Evolutionary conservation across 2,113 vertebrate genomes (phyloP).

Genomic region (Polypterus senegalus): DNA sequence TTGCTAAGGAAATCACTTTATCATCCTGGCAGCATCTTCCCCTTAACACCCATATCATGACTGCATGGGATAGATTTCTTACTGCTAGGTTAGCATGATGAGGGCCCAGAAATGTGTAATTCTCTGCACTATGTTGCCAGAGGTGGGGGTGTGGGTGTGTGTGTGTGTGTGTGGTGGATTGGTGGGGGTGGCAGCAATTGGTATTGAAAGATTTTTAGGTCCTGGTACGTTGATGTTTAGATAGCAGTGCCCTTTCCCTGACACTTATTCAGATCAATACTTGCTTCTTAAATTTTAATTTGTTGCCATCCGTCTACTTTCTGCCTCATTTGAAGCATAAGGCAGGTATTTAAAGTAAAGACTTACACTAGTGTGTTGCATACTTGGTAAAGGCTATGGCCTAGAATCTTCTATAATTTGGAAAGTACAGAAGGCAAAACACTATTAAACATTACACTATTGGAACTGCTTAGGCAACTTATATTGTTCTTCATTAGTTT

Average conservation of each 20-base stretch:
- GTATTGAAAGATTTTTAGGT: not conserved
- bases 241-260: conserved; percentile 21
- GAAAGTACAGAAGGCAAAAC: not conserved
- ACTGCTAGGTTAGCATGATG: no score
- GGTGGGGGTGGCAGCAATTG: not conserved
- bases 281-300: conserved; percentile 27
- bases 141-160: conserved; percentile 13
- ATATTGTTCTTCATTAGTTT: no score
- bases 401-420: not conserved
- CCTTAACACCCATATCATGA: not conserved
- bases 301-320: conserved; percentile 14
- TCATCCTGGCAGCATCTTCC: conserved; percentile 14
- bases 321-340: conserved; percentile 16
- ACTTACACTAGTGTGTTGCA: not conserved
- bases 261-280: conserved; percentile 25
- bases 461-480: no score
- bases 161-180: conserved; percentile 9
- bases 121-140: no score
- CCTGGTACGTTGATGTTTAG: conserved; percentile 16
- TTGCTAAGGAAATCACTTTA: conserved; percentile 6
- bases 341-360: conserved; percentile 6
- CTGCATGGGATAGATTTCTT: no score
- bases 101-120: no score
- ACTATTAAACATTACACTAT: not conserved
- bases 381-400: not conserved